These are phyloP conservation scores for Lagorchestes hirsutus DNA, from an alignment of 2,797 vertebrate genomes.

Conservation along the genomic window DNA sequence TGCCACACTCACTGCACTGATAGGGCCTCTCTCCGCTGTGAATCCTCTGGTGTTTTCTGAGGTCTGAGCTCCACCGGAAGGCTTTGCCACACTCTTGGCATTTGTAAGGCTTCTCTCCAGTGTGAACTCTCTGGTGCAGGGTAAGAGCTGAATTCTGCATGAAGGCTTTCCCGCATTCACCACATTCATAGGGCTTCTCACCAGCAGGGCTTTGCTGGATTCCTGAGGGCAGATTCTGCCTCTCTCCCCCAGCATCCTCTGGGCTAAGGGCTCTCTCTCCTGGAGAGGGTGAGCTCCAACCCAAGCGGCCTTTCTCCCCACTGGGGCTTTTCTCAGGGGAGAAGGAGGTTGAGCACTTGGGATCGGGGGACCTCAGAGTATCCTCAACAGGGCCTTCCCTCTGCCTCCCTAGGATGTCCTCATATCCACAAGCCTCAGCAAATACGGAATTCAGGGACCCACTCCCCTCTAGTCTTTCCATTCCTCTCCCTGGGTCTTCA, in stretches of 20 bases:
- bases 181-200: constrained; percentile 33
- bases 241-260: too few relatives aligned
- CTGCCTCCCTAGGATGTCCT: not conserved
- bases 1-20: constrained; percentile 49
- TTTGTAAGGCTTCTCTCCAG: constrained; percentile 56
- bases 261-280: too few relatives aligned
- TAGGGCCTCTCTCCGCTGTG: constrained; percentile 63
- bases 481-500: not conserved
- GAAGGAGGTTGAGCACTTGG: not conserved
- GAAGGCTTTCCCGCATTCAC: constrained; percentile 52
- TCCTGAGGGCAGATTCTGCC: not conserved
- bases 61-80: constrained; percentile 7
- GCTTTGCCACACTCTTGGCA: constrained; percentile 45
- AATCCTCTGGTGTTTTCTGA: constrained; percentile 13
- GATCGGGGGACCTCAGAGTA: not conserved
- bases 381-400: not conserved
- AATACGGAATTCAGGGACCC: not conserved
- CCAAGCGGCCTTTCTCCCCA: not conserved
- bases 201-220: not conserved
- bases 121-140: constrained; percentile 55
- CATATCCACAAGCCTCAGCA: not conserved
- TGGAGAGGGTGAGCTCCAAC: not conserved
- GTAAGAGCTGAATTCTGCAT: constrained; percentile 37
- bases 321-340: not conserved
- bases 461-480: not conserved